A percentile compares a stretch with the other conserved stretches of the same genome.
Evolutionary conservation across 2,797 vertebrate species (phyloP).

Genomic region (Pelobates cultripes): DNA sequence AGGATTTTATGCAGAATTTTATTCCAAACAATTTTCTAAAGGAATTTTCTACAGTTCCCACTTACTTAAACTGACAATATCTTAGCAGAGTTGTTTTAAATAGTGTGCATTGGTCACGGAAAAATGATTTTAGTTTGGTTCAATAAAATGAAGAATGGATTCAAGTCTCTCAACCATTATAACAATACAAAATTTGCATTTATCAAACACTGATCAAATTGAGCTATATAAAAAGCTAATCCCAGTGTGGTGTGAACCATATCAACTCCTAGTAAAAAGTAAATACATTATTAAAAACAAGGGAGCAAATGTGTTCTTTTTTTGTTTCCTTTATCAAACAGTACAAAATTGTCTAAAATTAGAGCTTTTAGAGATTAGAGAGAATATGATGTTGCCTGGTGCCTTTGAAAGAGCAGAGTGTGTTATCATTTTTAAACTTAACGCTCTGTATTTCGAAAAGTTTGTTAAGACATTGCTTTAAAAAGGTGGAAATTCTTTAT

Average conservation of each 20-base stretch:
- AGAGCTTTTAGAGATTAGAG: not conserved
- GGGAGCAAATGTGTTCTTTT: not conserved
- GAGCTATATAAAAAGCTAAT: constrained; percentile 35
- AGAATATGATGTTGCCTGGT: not conserved
- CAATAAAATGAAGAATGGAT: constrained; percentile 41
- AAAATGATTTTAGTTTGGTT: constrained; percentile 46
- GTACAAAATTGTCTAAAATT: not conserved
- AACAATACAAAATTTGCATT: constrained; percentile 49
- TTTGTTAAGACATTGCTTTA: too few species aligned
- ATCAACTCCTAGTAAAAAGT: constrained; percentile 1
- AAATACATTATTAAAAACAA: constrained; percentile 3
- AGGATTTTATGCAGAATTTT: constrained; percentile 38
- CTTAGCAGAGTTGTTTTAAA: constrained; percentile 35
- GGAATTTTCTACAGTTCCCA: constrained; percentile 8
- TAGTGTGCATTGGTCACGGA: constrained; percentile 34
- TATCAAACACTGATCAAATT: constrained; percentile 45
- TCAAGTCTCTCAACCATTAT: constrained; percentile 39
- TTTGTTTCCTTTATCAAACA: not conserved
- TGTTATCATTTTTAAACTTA: too few species aligned
- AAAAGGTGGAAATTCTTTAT: too few species aligned
- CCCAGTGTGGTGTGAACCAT: not conserved
- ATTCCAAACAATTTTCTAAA: constrained; percentile 26
- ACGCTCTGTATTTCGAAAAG: too few species aligned
- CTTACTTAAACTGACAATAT: constrained; percentile 39
- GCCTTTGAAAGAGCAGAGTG: not conserved